Percentiles rank a stretch among this genome's conserved stretches.
phyloP scores from a whole-genome alignment of 2,113 vertebrate genomes.

The Himantopus leucocephalus region DNA sequence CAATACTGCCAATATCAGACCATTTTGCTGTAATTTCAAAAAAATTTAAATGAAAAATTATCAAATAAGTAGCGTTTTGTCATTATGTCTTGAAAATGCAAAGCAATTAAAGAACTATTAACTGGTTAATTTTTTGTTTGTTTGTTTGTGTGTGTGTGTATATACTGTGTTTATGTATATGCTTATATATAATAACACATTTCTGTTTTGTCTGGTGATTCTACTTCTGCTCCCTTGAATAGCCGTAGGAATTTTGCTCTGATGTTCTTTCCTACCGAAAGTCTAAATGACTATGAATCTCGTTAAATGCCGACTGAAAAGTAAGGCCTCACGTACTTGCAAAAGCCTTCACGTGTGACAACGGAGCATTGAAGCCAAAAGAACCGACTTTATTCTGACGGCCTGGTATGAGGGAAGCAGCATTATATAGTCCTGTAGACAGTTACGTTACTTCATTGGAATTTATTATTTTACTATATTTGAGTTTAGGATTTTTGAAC shows the following conservation, averaged over 20 bases:
- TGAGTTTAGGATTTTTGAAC: background rate
- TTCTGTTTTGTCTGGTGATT: background rate
- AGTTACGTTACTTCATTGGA: background rate
- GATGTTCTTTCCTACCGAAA: background rate
- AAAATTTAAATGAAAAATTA: background rate
- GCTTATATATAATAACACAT: background rate
- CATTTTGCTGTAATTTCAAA: conserved; percentile 28
- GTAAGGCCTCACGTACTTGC: background rate
- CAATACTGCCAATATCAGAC: conserved; percentile 53
- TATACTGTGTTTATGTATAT: background rate
- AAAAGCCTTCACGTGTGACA: background rate
- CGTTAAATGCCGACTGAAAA: background rate
- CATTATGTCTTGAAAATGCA: background rate
- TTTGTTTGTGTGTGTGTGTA: background rate
- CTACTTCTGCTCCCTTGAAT: background rate
- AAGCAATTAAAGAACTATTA: background rate
- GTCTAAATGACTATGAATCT: background rate
- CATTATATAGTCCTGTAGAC: background rate
- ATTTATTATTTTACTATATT: background rate
- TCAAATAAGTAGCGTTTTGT: background rate
- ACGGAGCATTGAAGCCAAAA: background rate
- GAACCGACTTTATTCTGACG: background rate
- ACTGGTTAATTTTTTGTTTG: background rate
- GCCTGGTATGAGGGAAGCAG: background rate
- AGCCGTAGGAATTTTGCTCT: background rate